Evolutionary conservation across 2,888 invertebrate genomes (phyloP).

Genomic region (Lycia hirtaria): DNA sequence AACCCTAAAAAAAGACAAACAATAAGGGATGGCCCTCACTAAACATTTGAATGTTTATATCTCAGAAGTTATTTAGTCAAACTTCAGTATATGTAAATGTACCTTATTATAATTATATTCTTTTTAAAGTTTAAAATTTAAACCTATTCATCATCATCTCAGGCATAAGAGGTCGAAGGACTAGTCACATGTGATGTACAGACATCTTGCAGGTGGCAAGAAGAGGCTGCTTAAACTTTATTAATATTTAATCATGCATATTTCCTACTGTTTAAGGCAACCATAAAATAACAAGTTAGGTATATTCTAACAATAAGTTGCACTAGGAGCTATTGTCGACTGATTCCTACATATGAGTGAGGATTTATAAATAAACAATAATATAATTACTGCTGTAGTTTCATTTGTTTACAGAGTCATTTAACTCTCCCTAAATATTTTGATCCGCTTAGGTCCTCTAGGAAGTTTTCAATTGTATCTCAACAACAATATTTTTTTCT

Average conservation of each 20-base stretch:
- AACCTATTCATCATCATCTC: no score
- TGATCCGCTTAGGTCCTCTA: neutral
- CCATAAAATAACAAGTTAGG: neutral
- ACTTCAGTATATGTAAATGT: no score
- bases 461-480: neutral
- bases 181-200: no score
- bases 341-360: conserved; percentile 21
- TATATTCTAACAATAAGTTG: neutral
- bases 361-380: conserved; percentile 28
- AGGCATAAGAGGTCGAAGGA: no score
- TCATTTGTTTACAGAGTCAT: neutral
- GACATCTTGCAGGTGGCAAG: no score
- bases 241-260: neutral
- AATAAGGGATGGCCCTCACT: no score
- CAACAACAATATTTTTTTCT: neutral
- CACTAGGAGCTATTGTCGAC: conserved; percentile 7
- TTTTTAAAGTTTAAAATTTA: no score
- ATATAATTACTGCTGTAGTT: conserved; percentile 17
- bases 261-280: neutral
- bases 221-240: no score
- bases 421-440: neutral
- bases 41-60: no score
- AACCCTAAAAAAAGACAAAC: no score
- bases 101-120: no score
- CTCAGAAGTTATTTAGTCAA: no score